These are phyloP conservation scores for Felis chaus DNA, from an alignment of 2,113 vertebrate species.

Conservation along the genomic window DNA sequence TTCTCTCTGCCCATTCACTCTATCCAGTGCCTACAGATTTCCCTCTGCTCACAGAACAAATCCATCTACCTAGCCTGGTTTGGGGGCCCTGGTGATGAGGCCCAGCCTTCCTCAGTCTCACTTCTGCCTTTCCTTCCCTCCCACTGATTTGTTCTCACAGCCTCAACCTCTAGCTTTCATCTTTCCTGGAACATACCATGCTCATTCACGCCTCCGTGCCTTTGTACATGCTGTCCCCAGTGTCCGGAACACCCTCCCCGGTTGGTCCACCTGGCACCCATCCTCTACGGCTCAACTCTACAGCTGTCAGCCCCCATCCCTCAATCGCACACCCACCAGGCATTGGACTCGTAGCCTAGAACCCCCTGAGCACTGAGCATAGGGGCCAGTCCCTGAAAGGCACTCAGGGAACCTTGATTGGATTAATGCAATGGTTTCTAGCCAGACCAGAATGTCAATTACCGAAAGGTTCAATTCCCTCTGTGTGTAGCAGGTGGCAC, in stretches of 20 bases:
- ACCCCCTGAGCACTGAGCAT: background rate
- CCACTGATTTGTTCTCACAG: background rate
- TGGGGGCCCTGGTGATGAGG: background rate
- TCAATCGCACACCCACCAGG: background rate
- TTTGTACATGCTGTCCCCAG: background rate
- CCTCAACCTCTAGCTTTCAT: background rate
- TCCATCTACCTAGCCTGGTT: background rate
- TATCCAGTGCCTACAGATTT: background rate
- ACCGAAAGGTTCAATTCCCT: background rate
- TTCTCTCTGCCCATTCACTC: background rate
- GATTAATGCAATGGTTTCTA: conserved; percentile 38
- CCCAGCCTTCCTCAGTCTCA: background rate
- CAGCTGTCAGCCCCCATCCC: background rate
- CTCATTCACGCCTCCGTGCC: background rate
- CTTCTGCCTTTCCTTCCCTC: background rate
- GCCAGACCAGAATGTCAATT: background rate
- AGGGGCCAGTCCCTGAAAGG: background rate
- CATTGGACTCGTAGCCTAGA: background rate
- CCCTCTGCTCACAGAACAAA: background rate
- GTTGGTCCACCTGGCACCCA: background rate
- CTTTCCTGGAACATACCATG: background rate
- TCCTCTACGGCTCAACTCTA: background rate
- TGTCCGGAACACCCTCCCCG: background rate
- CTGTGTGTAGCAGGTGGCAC: background rate
- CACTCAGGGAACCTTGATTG: background rate